Evolutionary conservation across 2,113 vertebrate genomes (phyloP), one percentile per base, ranked within the genome.

Genomic region (Prunella fulvescens): DNA sequence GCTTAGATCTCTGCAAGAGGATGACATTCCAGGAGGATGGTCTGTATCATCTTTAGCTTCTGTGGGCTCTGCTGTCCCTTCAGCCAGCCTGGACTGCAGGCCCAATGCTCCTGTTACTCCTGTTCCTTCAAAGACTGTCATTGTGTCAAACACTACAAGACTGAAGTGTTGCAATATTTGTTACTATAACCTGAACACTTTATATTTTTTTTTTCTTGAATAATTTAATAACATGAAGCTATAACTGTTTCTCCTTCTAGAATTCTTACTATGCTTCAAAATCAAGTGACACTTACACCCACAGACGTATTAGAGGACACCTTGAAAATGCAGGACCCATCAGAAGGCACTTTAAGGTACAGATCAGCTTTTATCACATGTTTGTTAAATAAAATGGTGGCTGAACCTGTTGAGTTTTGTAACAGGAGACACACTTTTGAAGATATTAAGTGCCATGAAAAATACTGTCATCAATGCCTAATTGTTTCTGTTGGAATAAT

Each of bases 301-400:
- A 96, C 56, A 95, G 96, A 78, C 58, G 24, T 35, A 79, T 97
- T 95, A 91, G 94, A 89, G 95, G 88, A 89, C 93, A 88, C 66
- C 56, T 79, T 88, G 97, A 97, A 91, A 97, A 97, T 42, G 71
- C 81, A 90, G 92, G 92, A 94, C 84, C 78, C 62, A 84, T 96
- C 92, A 95, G 95, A 91, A 96, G 94, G 95, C 82, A 80, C 70
- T 97, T 97, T 77, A 98, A 98, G 97, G 97, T 98, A 98, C 70
- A 71, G 28, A 58, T 73, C 88, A 53, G 48, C 33, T 76, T 90
- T 97, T 97, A 15, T n/a, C 39, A 23, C 18, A 28, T 76, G 25
- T 47, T 28, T 58, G 7, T 78, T 40, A 26, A 15, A 24, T 92
- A 83, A 87, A 86, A 42, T 22, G 26, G 8, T 53, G 33, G 31